phyloP scores from a whole-genome alignment of 1,140 invertebrate genomes.

The Pectinophora gossypiella region DNA sequence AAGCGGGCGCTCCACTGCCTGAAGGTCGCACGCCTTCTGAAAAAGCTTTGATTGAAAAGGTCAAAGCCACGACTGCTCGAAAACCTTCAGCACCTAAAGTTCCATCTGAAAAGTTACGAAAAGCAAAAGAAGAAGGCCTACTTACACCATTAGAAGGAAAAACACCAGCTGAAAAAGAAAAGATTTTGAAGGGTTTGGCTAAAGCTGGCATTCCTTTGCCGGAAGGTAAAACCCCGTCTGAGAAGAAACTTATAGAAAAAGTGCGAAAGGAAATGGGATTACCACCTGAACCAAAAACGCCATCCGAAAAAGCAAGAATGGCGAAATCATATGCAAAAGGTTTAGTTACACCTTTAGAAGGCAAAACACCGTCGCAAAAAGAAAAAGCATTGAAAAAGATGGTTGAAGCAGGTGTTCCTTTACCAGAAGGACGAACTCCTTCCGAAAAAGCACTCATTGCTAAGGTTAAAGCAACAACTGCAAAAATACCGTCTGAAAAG shows the following conservation, averaged over 20 bases:
- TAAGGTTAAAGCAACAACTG: not conserved
- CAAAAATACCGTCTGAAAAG: constrained; percentile 17
- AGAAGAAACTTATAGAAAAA: constrained; percentile 24
- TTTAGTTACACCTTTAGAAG: constrained; percentile 32
- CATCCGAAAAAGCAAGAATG: constrained; percentile 21
- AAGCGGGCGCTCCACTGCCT: constrained; percentile 29
- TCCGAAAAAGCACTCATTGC: constrained; percentile 26
- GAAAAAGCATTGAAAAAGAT: constrained; percentile 35
- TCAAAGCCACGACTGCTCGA: constrained; percentile 9
- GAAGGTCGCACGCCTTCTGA: constrained; percentile 28
- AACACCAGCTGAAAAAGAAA: too few species aligned
- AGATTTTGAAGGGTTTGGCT: too few species aligned
- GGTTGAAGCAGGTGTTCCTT: constrained; percentile 25
- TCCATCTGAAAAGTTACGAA: constrained; percentile 17
- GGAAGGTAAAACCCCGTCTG: constrained; percentile 25
- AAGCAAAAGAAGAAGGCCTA: constrained; percentile 23
- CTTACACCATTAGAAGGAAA: constrained; percentile 30
- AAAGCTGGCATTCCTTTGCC: too few species aligned
- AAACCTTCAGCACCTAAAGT: not conserved
- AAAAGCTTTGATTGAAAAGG: constrained; percentile 12
- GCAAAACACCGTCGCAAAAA: constrained; percentile 33
- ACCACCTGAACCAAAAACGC: constrained; percentile 22
- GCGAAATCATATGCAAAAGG: constrained; percentile 28
- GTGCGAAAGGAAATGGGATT: constrained; percentile 19
- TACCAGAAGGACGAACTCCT: constrained; percentile 30